Evolutionary conservation across 2,113 vertebrate species (phyloP).

Genomic region (Neofelis nebulosa): DNA sequence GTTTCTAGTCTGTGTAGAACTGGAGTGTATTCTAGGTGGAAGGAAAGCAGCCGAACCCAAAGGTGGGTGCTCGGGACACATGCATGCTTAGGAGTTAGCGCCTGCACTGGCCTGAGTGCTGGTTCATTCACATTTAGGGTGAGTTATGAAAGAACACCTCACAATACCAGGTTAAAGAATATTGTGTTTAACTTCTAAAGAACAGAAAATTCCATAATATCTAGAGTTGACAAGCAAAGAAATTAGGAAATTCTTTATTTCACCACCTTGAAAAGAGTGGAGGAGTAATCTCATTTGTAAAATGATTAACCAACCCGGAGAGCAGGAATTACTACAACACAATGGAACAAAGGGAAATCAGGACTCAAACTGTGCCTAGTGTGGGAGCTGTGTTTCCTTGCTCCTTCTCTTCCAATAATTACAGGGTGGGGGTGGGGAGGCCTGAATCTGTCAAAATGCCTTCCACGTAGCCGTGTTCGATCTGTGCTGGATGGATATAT

Average conservation of each 20-base stretch:
- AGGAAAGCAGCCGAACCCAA: background rate
- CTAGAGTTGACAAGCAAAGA: background rate
- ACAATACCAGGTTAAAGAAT: background rate
- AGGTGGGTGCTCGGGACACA: background rate
- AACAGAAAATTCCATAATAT: background rate
- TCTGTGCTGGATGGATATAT: slow-evolving; percentile 44
- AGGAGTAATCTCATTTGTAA: background rate
- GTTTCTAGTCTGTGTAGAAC: background rate
- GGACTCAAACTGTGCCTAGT: background rate
- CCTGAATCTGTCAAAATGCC: background rate
- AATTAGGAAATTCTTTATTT: background rate
- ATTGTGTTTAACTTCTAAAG: slow-evolving; percentile 5
- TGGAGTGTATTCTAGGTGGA: background rate
- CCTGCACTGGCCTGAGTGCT: background rate
- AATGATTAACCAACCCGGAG: background rate
- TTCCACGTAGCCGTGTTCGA: background rate
- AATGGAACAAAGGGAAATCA: background rate
- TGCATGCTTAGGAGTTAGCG: background rate
- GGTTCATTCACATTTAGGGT: background rate
- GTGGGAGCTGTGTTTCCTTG: background rate
- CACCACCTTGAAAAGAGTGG: background rate
- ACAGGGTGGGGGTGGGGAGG: background rate
- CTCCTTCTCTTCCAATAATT: background rate
- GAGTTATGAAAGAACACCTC: background rate
- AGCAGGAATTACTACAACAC: background rate